phyloP scores from a whole-genome alignment of 2,797 vertebrate species.

The Meriones psammophilus region DNA sequence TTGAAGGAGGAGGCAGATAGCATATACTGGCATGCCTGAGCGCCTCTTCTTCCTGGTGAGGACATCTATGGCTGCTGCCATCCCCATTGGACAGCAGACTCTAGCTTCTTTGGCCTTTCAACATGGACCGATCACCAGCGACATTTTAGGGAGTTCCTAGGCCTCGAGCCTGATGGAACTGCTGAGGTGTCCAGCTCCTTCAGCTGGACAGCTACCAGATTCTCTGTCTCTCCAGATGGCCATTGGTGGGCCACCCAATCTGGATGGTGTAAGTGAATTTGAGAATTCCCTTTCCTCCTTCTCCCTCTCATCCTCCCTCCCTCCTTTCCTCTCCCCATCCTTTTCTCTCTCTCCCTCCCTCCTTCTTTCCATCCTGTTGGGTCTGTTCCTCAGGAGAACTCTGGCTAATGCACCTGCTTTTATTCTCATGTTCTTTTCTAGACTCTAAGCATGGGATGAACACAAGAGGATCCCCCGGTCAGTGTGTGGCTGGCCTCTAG shows the following conservation, averaged over 20 bases:
- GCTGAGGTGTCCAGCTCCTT: background rate
- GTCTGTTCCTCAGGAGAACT: background rate
- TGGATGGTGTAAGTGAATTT: background rate
- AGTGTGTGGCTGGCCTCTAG: fast-evolving
- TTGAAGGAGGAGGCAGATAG: background rate
- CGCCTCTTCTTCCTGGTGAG: background rate
- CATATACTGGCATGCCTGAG: background rate
- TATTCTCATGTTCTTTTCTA: background rate
- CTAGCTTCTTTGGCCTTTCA: background rate
- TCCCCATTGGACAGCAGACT: background rate
- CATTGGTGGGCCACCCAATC: background rate
- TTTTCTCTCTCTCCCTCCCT: background rate
- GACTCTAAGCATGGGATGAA: background rate
- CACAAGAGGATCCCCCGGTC: background rate
- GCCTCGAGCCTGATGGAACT: background rate
- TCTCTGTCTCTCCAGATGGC: background rate
- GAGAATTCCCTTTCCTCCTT: background rate
- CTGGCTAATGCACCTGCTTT: background rate
- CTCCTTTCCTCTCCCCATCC: no score
- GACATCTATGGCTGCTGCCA: background rate
- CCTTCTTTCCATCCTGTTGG: background rate
- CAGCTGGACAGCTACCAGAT: no score
- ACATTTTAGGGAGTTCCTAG: background rate
- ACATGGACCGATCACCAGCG: background rate
- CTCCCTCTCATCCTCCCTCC: no score